These are phyloP conservation scores for Toxonevra muliebris DNA, from an alignment of 2,888 invertebrate species.

Conservation along the genomic window DNA sequence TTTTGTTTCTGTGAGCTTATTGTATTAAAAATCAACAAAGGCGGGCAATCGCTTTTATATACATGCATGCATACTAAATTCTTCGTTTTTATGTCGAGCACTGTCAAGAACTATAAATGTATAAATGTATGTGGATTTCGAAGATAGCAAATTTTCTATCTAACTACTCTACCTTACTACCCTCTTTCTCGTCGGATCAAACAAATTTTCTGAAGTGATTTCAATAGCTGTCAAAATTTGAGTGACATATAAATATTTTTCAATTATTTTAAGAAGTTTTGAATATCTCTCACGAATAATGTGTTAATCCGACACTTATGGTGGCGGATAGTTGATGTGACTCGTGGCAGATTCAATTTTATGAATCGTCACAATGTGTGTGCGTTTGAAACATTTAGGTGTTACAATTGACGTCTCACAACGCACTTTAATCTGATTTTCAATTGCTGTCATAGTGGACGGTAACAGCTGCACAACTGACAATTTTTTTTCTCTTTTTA, in stretches of 20 bases:
- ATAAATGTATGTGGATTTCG: no score
- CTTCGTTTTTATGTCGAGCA: no score
- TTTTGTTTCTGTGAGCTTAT: no score
- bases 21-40: no score
- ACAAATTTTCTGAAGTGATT: conserved; percentile 12
- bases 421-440: conserved; percentile 34
- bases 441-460: conserved; percentile 12
- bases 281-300: conserved; percentile 25
- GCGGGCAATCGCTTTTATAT: no score
- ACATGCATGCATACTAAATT: no score
- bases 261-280: conserved; percentile 37
- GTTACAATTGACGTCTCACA: neutral
- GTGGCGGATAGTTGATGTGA: conserved; percentile 38
- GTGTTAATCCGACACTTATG: conserved; percentile 43
- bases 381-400: conserved; percentile 1
- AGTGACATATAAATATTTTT: conserved; percentile 38
- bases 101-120: no score
- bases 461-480: conserved; percentile 42
- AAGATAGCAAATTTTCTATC: no score
- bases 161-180: no score
- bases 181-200: neutral
- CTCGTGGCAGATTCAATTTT: conserved; percentile 34
- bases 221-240: conserved; percentile 36
- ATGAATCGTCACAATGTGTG: conserved; percentile 13
- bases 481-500: conserved; percentile 40